Evolutionary conservation across 2,113 vertebrate genomes (phyloP).

Genomic region (Rhinoderma darwinii): DNA sequence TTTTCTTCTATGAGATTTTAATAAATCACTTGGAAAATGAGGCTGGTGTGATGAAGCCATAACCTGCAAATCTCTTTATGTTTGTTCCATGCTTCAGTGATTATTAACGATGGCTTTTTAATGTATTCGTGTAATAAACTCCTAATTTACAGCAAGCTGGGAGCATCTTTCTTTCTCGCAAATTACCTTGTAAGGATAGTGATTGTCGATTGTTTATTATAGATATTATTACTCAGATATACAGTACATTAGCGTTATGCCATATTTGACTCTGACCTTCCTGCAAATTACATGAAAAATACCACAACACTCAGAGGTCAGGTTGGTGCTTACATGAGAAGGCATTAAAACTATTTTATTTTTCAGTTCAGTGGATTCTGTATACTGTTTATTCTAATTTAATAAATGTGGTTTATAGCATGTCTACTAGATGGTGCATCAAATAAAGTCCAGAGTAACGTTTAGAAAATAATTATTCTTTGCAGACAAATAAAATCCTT

Average conservation of each 20-base stretch:
- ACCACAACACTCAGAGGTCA: conserved; percentile 6
- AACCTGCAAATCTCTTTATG: conserved; percentile 64
- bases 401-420: not conserved
- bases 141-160: conserved; percentile 61
- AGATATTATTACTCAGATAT: conserved; percentile 25
- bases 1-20: conserved; percentile 63
- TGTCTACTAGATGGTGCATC: not conserved
- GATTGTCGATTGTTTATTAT: conserved; percentile 58
- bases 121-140: conserved; percentile 62
- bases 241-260: not conserved
- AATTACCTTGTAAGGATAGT: conserved; percentile 37
- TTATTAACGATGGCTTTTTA: conserved; percentile 65
- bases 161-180: conserved; percentile 44
- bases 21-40: conserved; percentile 65
- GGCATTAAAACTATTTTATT: not conserved
- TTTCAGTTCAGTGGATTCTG: not conserved
- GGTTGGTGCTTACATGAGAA: not conserved
- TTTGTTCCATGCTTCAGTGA: conserved; percentile 63
- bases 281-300: conserved; percentile 29
- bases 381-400: not conserved
- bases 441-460: not conserved
- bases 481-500: too few relatives aligned
- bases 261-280: conserved; percentile 43
- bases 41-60: conserved; percentile 62
- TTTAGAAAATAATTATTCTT: not conserved